These are phyloP conservation scores for Naso thynnoides DNA, from an alignment of 2,797 vertebrate species.

Conservation along the genomic window DNA sequence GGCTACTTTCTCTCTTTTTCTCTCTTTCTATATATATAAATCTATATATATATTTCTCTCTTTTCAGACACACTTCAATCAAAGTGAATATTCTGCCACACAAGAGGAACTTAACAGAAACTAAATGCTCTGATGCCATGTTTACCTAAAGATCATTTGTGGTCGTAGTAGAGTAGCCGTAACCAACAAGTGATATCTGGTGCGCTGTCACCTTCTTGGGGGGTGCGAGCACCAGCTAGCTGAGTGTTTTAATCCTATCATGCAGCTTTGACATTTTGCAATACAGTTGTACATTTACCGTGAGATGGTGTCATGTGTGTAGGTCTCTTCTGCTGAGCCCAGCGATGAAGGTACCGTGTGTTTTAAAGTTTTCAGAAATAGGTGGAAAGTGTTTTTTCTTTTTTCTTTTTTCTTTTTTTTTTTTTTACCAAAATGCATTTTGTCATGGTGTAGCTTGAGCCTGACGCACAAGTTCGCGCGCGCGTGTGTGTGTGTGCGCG, in stretches of 20 bases:
- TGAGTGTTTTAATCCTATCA: slow-evolving; percentile 76
- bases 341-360: slow-evolving; percentile 51
- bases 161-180: slow-evolving; percentile 81
- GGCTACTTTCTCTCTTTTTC: slow-evolving; percentile 57
- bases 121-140: slow-evolving; percentile 78
- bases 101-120: slow-evolving; percentile 65
- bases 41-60: slow-evolving; percentile 63
- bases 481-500: slow-evolving; percentile 46
- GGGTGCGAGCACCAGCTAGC: slow-evolving; percentile 51
- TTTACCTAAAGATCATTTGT: slow-evolving; percentile 83
- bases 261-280: slow-evolving; percentile 82
- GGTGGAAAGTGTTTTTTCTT: slow-evolving; percentile 68
- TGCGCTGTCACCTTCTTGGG: slow-evolving; percentile 31
- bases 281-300: slow-evolving; percentile 77
- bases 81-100: slow-evolving; percentile 77
- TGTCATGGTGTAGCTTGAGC: slow-evolving; percentile 74
- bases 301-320: slow-evolving; percentile 66
- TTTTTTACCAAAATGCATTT: slow-evolving; percentile 74
- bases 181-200: slow-evolving; percentile 70
- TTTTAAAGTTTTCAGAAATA: slow-evolving; percentile 42
- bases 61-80: slow-evolving; percentile 64
- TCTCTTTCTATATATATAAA: slow-evolving; percentile 43
- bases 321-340: slow-evolving; percentile 54
- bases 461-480: slow-evolving; percentile 53
- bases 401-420: slow-evolving; percentile 50